These are phyloP conservation scores for Cirrhinus mrigala DNA, from an alignment of 2,797 vertebrate species.

Conservation along the genomic window DNA sequence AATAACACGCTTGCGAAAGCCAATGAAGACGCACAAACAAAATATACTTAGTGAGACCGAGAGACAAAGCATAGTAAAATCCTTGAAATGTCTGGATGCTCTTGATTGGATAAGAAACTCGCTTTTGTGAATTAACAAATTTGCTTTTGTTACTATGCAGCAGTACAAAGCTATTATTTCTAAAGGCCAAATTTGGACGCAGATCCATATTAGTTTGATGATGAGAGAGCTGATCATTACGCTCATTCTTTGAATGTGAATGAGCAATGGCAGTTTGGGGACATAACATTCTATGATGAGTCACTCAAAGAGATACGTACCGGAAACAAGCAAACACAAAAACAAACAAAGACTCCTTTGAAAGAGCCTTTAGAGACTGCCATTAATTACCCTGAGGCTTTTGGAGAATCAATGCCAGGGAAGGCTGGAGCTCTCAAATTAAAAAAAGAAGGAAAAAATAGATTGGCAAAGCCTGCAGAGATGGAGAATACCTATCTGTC, in stretches of 20 bases:
- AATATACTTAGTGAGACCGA: not conserved
- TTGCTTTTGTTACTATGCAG: slow-evolving; percentile 54
- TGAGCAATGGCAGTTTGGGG: slow-evolving; percentile 36
- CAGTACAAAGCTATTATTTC: slow-evolving; percentile 26
- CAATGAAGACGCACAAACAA: slow-evolving; percentile 8
- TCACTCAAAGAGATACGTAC: slow-evolving; percentile 39
- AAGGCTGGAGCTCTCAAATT: slow-evolving; percentile 12
- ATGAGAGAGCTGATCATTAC: slow-evolving; percentile 42
- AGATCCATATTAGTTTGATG: slow-evolving; percentile 28
- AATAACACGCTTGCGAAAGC: slow-evolving; percentile 6
- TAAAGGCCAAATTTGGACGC: slow-evolving; percentile 48
- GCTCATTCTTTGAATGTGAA: slow-evolving; percentile 49
- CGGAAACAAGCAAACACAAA: slow-evolving; percentile 19
- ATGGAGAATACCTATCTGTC: slow-evolving; percentile 3
- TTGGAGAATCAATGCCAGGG: slow-evolving; percentile 21
- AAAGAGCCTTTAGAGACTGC: slow-evolving; percentile 28
- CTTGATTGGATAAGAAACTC: slow-evolving; percentile 22
- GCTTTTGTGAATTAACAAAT: slow-evolving; percentile 32
- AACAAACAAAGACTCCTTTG: slow-evolving; percentile 42
- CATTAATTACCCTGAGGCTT: slow-evolving; percentile 51
- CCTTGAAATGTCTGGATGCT: slow-evolving; percentile 29
- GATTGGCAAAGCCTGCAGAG: slow-evolving; percentile 6
- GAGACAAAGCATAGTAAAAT: not conserved
- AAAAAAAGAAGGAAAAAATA: not conserved
- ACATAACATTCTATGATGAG: slow-evolving; percentile 32